Conservation (phyloP, 2,888 invertebrate species). For the Heteromurus nitidus region DNA sequence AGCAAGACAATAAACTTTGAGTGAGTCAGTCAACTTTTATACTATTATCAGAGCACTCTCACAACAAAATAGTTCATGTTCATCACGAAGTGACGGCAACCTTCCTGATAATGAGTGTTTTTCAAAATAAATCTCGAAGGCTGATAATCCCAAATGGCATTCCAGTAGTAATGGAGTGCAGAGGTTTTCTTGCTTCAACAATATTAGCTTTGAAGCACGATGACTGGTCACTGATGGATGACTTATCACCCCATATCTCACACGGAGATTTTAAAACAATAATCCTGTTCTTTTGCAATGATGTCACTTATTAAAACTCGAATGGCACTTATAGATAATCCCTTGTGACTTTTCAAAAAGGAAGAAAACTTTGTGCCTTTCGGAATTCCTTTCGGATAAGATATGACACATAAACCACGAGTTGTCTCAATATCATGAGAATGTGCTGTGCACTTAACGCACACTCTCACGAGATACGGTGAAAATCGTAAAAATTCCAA, state of each 20-base stretch:
- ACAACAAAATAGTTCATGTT: conserved; percentile 9
- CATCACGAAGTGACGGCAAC: conserved; percentile 1
- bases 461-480: neutral
- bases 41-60: neutral
- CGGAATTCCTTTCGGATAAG: neutral
- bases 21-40: conserved; percentile 21
- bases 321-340: neutral
- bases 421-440: neutral
- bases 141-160: conserved; percentile 21
- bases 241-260: conserved; percentile 45
- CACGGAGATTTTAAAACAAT: conserved; percentile 36
- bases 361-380: neutral
- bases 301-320: neutral
- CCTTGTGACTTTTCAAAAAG: neutral
- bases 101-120: conserved; percentile 19
- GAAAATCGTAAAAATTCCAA: neutral
- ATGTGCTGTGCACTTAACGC: neutral
- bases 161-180: conserved; percentile 20
- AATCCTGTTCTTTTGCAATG: conserved; percentile 18
- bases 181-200: too few species aligned
- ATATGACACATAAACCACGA: neutral
- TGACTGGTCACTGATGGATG: conserved; percentile 43
- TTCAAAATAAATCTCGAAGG: neutral
- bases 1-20: conserved; percentile 33
- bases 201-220: conserved; percentile 39